These are phyloP conservation scores for Hipparchia semele DNA, from an alignment of 2,888 invertebrate species.

Conservation along the genomic window DNA sequence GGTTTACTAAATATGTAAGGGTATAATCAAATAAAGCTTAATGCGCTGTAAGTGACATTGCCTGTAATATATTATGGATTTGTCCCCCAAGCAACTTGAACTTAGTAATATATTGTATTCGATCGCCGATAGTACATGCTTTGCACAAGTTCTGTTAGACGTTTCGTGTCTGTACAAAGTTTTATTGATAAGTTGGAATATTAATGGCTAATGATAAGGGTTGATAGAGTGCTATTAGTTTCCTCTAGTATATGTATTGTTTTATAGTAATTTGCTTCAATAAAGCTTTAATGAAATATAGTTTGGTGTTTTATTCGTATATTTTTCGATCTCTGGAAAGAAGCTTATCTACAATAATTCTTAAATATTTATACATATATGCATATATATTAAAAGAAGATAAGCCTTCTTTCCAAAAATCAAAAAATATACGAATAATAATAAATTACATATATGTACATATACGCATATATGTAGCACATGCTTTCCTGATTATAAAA, in stretches of 20 bases:
- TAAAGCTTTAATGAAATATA: background rate
- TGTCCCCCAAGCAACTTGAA: constrained; percentile 7
- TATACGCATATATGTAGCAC: no score
- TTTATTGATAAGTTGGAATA: constrained; percentile 18
- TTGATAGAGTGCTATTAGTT: background rate
- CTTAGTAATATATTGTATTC: constrained; percentile 15
- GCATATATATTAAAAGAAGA: no score
- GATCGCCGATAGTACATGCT: constrained; percentile 14
- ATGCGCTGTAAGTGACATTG: constrained; percentile 14
- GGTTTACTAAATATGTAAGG: no score
- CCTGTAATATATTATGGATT: constrained; percentile 18
- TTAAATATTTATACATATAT: no score
- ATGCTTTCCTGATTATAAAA: background rate
- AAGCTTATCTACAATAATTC: no score
- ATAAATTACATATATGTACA: no score
- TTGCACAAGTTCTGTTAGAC: constrained; percentile 14
- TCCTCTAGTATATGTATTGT: background rate
- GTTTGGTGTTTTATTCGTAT: no score
- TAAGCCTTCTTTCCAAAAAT: no score
- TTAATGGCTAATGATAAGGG: constrained; percentile 15
- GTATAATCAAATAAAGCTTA: background rate
- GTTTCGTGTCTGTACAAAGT: constrained; percentile 15
- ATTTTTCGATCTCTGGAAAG: no score
- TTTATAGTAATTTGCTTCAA: background rate
- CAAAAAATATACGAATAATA: no score